Percentiles rank a stretch among this genome's conserved stretches.
These are phyloP conservation scores for Microcebus murinus DNA, from an alignment of 2,113 vertebrate genomes.

Conservation along the genomic window DNA sequence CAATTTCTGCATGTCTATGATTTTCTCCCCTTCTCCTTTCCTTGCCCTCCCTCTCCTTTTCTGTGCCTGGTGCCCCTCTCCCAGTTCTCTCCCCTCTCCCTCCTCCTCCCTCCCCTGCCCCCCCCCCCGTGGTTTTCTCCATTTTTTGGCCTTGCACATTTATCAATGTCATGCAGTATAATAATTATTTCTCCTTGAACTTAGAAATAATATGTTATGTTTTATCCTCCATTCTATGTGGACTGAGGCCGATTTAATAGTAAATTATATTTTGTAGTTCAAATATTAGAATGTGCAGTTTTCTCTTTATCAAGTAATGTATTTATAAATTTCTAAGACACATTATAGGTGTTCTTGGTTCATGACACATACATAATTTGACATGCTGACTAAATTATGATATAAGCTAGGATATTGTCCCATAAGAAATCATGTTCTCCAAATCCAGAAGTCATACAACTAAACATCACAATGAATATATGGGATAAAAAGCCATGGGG, in stretches of 20 bases:
- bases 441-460: neutral
- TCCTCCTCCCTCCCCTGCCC: neutral
- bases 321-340: conserved; percentile 39
- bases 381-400: neutral
- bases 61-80: too few relatives aligned
- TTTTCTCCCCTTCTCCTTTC: neutral
- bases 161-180: neutral
- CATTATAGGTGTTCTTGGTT: neutral
- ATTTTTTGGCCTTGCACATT: neutral
- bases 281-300: neutral
- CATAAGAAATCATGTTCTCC: neutral
- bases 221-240: neutral
- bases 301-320: neutral
- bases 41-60: neutral
- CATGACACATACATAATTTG: conserved; percentile 13
- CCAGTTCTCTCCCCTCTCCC: too few relatives aligned
- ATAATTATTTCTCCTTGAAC: neutral
- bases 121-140: neutral
- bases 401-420: neutral
- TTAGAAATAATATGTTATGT: neutral
- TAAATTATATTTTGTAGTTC: neutral
- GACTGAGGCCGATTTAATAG: neutral
- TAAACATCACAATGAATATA: neutral
- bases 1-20: neutral
- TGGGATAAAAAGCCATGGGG: neutral